Evolutionary conservation across 1,140 invertebrate species (phyloP), one percentile per base, ranked within the genome.

Genomic region (Brachionus rubens): DNA sequence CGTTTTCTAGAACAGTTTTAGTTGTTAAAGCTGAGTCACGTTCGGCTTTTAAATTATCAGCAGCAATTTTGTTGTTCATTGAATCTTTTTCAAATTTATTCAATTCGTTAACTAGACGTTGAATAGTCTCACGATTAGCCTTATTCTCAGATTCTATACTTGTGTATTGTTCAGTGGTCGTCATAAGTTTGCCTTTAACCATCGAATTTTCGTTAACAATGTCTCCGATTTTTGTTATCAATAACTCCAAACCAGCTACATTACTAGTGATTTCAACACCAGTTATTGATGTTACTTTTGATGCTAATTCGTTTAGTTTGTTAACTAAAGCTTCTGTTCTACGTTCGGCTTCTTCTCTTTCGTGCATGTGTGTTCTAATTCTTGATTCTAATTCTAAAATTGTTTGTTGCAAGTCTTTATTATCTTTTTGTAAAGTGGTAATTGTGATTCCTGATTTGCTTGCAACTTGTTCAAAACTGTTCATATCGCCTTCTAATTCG

Each of bases 81-180:
- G 81, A 79, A 14, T 79, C 70, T 54, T 83, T 82, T 75, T 85
- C 83, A 72, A 84, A 82, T 41, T 80, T 77, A 7, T 82, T 81
- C 40, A 84, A 80, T 77, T 85, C 83, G 26, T 81, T 81, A 28
- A 84, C 83, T 21, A 85, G 79, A 52, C 83, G 80, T 82, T 83
- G 83, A 62, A 85, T 85, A 3, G 84, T 85, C 78, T 85, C 83
- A 24, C 84, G 77, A 77, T 82, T 84, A 0, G 83, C 83, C 65
- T 84, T 83, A n/a, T 79, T 81, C 76, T 85, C 84, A 4, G 82
- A 56, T 70, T 85, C 81, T 41, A 80, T 81, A 50, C 80, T 81
- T 21, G 79, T 79, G n/a, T 82, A 43, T 7, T 79, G 77, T 77
- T 85, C 83, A 77, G 79, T 81, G 70, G 84, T 56, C 5, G 80